Evolutionary conservation across 2,888 invertebrate species (phyloP), one percentile per base, ranked within the genome.

Genomic region (Acleris holmiana): DNA sequence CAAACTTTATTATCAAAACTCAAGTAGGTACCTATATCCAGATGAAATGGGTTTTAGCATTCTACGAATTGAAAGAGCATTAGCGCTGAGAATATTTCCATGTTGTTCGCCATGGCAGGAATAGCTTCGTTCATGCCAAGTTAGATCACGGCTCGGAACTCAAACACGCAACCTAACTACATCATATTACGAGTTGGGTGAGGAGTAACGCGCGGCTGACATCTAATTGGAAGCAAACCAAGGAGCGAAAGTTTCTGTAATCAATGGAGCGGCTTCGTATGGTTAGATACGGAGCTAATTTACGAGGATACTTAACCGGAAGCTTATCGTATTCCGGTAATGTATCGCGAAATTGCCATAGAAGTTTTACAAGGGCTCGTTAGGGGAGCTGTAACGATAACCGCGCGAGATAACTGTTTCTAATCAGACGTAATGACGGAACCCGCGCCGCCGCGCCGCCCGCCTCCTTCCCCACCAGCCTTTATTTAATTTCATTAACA

Each of bases 361-460:
- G 84, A 86, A 86, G 85, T 89, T 89, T 88, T 87, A 87, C 88
- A 88, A 85, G 87, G 84, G 82, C 84, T 88, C 86, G 85, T 89
- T 86, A 88, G 84, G 82, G 82, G 77, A 79, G 85, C 76, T 80
- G 86, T 87, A 84, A 88, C 85, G 88, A 90, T 88, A 89, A 88
- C 88, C 86, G 83, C 82, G 80, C 79, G 80, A 88, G 88, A 91
- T 91, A 89, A 90, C 89, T 85, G 88, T 86, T 90, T 86, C 88
- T 88, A 89, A 88, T 89, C 89, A 86, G 85, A 83, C 82, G 81
- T 87, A 88, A 89, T 88, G 86, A 85, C 82, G 79, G 78, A 77
- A 74, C 78, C 73, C 73, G 69, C 67, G 68, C 66, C 56, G 35
- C 68, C 67, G 59, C 67, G 50, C 59, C 61, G 65, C 65, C 59